phyloP scores from a whole-genome alignment of 1,140 invertebrate genomes.

The Diachasma alloeum region DNA sequence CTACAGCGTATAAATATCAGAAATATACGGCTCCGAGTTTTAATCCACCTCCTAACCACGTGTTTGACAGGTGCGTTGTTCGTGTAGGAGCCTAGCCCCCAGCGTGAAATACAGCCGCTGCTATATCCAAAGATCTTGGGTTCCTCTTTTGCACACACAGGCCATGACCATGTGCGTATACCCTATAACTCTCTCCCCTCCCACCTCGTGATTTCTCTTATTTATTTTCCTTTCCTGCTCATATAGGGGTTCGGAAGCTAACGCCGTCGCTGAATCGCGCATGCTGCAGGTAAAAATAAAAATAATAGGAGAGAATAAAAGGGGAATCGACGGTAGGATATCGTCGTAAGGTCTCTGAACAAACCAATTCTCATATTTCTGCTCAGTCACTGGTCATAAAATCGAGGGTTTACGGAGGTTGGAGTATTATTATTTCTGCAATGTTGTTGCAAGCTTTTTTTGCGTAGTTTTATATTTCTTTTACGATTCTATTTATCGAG shows the following conservation, averaged over 20 bases:
- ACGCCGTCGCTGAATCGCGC: background rate
- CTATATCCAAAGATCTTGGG: background rate
- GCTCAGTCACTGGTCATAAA: background rate
- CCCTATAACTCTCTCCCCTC: background rate
- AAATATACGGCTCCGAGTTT: background rate
- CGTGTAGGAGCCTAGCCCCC: background rate
- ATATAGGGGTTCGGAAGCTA: background rate
- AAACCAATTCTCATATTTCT: conserved; percentile 2
- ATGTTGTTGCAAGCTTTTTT: background rate
- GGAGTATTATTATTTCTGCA: background rate
- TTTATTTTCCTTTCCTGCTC: background rate
- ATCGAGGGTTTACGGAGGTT: background rate
- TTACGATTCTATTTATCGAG: background rate
- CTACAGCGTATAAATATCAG: background rate
- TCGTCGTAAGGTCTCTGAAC: background rate
- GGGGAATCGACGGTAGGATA: background rate
- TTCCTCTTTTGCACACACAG: background rate
- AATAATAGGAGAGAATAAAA: background rate
- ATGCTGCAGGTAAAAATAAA: background rate
- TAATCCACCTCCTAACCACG: background rate
- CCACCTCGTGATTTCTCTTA: background rate
- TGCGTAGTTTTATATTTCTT: background rate
- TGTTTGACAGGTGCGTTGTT: conserved; percentile 2
- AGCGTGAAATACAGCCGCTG: background rate
- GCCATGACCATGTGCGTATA: background rate